Evolutionary conservation across 2,888 invertebrate species (phyloP), one percentile per base, ranked within the genome.

Genomic region (Cephus pygmeus): DNA sequence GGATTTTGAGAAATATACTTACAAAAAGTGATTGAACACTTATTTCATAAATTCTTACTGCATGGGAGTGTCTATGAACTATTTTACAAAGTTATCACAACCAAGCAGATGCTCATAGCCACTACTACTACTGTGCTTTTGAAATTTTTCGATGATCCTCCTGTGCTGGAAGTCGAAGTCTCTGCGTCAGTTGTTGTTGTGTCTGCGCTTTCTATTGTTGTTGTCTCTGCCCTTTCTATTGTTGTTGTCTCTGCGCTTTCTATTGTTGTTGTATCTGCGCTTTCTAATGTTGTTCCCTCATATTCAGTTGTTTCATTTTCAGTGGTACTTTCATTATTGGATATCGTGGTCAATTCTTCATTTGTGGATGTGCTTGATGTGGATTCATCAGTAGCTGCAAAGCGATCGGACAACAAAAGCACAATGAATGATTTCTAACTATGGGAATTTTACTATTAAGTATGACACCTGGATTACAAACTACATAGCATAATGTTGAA

Each of bases 61-160:
- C 34, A 23, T 77, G n/a, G 2, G 6, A 40, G 71, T 34, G 71
- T 69, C 71, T 33, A 75, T 11, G 34, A 75, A 69, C 69, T 69
- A 75, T 75, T 69, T 11, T 40, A 69, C 30, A 75, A 31, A 35
- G 40, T 35, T 33, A 74, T 69, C 1, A 75, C 36, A 34, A 15
- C 69, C 34, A 77, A 36, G 71, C 77, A 77, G 36, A 77, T 40
- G 75, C 75, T 77, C 2, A 69, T 30, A 34, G 40, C 12, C 33
- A 75, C 12, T 40, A 40, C 71, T 33, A 69, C 69, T 33, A 69
- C 69, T 35, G n/a, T 30, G 23, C 69, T 69, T 71, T 23, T 23
- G 23, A 56, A 9, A 56, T 9, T 56, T 6, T 23, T 56, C 23
- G 23, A 6, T 6, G 40, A 56, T 9, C 40, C 40, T 23, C 40